Evolutionary conservation across 2,113 vertebrate species (phyloP).

Genomic region (Lates calcarifer): DNA sequence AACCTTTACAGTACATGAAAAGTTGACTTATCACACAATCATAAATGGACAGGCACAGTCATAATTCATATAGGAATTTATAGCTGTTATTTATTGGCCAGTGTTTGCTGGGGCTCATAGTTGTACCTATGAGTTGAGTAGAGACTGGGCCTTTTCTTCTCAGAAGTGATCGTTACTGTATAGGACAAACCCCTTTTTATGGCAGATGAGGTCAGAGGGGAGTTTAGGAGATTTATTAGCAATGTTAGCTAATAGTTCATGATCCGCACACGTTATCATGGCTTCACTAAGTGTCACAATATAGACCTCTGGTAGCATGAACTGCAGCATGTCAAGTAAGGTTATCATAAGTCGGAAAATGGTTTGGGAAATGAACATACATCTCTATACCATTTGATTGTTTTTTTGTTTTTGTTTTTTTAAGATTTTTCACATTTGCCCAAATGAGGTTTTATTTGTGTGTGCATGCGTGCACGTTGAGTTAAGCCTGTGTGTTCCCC

Average conservation of each 20-base stretch:
- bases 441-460: constrained; percentile 46
- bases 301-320: not conserved
- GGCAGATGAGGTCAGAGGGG: constrained; percentile 68
- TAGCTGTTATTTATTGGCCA: constrained; percentile 67
- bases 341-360: constrained; percentile 21
- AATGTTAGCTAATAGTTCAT: constrained; percentile 46
- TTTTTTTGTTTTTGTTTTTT: too few species aligned
- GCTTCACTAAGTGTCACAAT: constrained; percentile 10
- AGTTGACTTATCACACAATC: constrained; percentile 60
- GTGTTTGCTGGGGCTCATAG: constrained; percentile 44
- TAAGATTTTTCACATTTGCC: constrained; percentile 19
- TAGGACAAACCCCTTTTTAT: constrained; percentile 63
- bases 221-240: constrained; percentile 67
- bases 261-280: constrained; percentile 33
- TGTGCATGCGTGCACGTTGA: constrained; percentile 35
- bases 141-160: constrained; percentile 21
- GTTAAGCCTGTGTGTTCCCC: constrained; percentile 73
- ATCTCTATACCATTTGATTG: not conserved
- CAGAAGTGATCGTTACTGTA: constrained; percentile 48
- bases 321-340: not conserved
- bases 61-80: constrained; percentile 72
- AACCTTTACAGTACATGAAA: constrained; percentile 49
- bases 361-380: not conserved
- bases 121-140: constrained; percentile 33
- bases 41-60: constrained; percentile 57